phyloP scores from a whole-genome alignment of 2,797 vertebrate genomes.

The Anguilla anguilla region DNA sequence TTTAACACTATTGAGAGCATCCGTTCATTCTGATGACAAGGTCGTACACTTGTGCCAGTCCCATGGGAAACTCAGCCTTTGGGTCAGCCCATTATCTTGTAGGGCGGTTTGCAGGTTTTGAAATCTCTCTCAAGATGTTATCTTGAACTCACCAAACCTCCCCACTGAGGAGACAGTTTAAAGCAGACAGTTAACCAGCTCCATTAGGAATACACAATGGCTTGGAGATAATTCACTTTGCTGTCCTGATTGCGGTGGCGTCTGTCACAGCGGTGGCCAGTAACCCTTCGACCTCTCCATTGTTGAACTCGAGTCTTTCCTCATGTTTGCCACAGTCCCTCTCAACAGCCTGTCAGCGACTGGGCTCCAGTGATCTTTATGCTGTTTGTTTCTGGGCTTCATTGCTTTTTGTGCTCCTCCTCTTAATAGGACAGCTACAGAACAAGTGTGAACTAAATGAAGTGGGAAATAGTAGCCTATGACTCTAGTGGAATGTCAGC shows the following conservation, averaged over 20 bases:
- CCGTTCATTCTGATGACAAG: not conserved
- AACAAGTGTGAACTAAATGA: not conserved
- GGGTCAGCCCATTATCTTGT: slow-evolving; percentile 49
- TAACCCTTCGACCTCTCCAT: slow-evolving; percentile 36
- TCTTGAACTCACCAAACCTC: slow-evolving; percentile 39
- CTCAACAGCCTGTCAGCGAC: slow-evolving; percentile 19
- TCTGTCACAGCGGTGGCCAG: slow-evolving; percentile 7
- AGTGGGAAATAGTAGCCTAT: not conserved
- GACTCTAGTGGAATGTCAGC: not conserved
- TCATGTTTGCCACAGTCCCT: slow-evolving; percentile 45
- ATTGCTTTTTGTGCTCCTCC: slow-evolving; percentile 1
- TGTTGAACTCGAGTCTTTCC: slow-evolving; percentile 42
- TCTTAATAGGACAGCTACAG: not conserved
- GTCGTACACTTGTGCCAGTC: not conserved
- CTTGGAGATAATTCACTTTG: slow-evolving; percentile 48
- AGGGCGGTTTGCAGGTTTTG: slow-evolving; percentile 38
- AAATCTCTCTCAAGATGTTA: slow-evolving; percentile 51
- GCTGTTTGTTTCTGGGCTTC: slow-evolving; percentile 17
- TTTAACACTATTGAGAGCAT: not conserved
- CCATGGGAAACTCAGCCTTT: slow-evolving; percentile 28
- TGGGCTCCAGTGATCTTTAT: slow-evolving; percentile 16
- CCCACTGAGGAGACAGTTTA: slow-evolving; percentile 27
- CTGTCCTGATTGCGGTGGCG: slow-evolving; percentile 25
- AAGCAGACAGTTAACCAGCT: slow-evolving; percentile 12
- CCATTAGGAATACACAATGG: slow-evolving; percentile 43